Evolutionary conservation across 2,797 vertebrate genomes (phyloP).

Genomic region (Aeoliscus strigatus): DNA sequence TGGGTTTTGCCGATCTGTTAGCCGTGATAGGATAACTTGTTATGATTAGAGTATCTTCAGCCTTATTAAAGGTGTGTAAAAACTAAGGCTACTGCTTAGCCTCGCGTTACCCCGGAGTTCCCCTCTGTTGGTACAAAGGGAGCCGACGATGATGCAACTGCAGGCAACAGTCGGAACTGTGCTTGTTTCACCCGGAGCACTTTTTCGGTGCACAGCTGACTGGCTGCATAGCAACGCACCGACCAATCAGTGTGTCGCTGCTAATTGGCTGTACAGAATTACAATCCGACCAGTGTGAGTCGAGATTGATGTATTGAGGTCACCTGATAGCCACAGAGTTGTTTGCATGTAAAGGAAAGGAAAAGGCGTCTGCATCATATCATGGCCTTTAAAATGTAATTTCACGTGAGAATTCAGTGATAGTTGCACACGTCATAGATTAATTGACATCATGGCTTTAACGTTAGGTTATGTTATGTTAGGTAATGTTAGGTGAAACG

Average conservation of each 20-base stretch:
- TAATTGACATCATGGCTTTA: too few relatives aligned
- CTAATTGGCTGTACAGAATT: conserved; percentile 25
- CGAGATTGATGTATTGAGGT: background rate
- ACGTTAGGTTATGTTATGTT: too few relatives aligned
- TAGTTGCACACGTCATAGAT: too few relatives aligned
- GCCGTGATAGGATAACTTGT: background rate
- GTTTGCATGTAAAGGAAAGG: too few relatives aligned
- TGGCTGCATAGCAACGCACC: conserved; percentile 60
- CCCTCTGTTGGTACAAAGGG: conserved; percentile 57
- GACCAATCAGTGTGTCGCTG: conserved; percentile 47
- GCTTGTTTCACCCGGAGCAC: conserved; percentile 49
- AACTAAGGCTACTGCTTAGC: conserved; percentile 16
- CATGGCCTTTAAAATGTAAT: too few relatives aligned
- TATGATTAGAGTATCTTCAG: too few relatives aligned
- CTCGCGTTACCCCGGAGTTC: conserved; percentile 67
- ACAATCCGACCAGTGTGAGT: conserved; percentile 21
- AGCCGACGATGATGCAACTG: conserved; percentile 71
- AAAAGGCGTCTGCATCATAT: too few relatives aligned
- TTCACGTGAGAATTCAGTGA: too few relatives aligned
- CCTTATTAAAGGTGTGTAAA: background rate
- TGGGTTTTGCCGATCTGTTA: background rate
- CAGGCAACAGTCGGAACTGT: conserved; percentile 63
- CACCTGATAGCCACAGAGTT: too few relatives aligned
- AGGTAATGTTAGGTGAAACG: too few relatives aligned
- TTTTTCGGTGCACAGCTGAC: conserved; percentile 56